Conservation (phyloP, 2,113 vertebrate species). For the Marmota monax region DNA sequence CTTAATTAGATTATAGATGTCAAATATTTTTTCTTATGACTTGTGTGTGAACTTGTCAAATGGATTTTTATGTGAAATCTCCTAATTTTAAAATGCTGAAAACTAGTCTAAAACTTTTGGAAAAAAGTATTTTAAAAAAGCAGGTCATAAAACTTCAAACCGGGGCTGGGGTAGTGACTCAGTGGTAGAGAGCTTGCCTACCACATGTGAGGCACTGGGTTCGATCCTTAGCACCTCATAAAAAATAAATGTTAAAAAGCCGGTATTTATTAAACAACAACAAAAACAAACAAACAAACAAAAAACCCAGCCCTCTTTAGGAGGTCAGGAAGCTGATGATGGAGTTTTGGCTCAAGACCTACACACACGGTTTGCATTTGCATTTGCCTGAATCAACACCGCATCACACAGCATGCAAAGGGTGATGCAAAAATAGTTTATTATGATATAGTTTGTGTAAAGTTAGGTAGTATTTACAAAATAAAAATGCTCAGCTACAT, state of each 20-base stretch:
- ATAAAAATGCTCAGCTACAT: constrained; percentile 88
- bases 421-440: constrained; percentile 93
- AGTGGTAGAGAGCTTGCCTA: too few relatives aligned
- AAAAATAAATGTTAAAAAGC: too few relatives aligned
- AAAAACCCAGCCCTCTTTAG: neutral
- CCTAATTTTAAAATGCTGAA: constrained; percentile 18
- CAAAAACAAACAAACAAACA: neutral
- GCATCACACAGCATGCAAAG: constrained; percentile 72
- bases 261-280: too few relatives aligned
- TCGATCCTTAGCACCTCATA: too few relatives aligned
- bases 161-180: too few relatives aligned
- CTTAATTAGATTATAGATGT: neutral
- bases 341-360: neutral
- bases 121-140: neutral
- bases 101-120: neutral
- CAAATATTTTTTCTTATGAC: neutral
- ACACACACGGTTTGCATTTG: neutral
- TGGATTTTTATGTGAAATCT: neutral
- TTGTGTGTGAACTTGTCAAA: neutral
- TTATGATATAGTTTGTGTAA: constrained; percentile 89
- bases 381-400: constrained; percentile 53
- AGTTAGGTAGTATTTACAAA: constrained; percentile 91
- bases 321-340: neutral
- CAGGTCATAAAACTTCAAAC: neutral
- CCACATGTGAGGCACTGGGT: too few relatives aligned